Base-by-base conservation (phyloP, 2,797 vertebrate genomes). In the Staurois parvus region DNA sequence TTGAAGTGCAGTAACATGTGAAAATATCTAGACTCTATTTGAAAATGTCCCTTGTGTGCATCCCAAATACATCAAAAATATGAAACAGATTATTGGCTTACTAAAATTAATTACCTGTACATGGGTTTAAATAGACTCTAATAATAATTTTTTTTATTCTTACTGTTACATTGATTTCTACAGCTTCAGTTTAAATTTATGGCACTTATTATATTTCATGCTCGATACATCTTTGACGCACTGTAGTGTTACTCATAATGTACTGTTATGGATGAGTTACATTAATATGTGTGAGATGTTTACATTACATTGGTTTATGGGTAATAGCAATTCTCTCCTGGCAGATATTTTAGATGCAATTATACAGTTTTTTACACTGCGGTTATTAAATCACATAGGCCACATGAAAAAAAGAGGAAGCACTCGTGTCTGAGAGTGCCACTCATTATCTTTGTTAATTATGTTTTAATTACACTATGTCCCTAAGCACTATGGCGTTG, bases 401-500 rank as follows among this genome's bases (percentile, higher is more conserved):
- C 83, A 92, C 81, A 76, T 89, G 89, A 91, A 11, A 42, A 91
- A 87, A 91, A 92, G 90, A 88, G 87, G 90, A 92, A 92, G 62
- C 83, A 83, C 82, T 89, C 79, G 48, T 93, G 92, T 89, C 90
- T 91, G 88, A 89, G 86, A 87, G 88, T 89, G 84, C 45, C 89
- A 88, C 84, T 94, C 91, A 94, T 93, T 92, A 93, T 91, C 92
- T 92, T 93, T 94, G 91, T 89, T 94, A 94, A 94, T 94, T 94
- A 93, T 92, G 92, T 93, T 93, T 91, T 85, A 94, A 94, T 94
- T 94, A 91, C 90, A 88, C 87, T 92, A 85, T 88, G 91, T 92
- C 88, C 69, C 48, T 85, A 88, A 85, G 93, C 40, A 88, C 88
- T 84, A 79, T 93, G 84, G 85, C 88, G 84, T 88, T 91, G 81